Evolutionary conservation across 1,140 invertebrate genomes (phyloP), one percentile per base, ranked within the genome.

Genomic region (Vanessa atalanta): DNA sequence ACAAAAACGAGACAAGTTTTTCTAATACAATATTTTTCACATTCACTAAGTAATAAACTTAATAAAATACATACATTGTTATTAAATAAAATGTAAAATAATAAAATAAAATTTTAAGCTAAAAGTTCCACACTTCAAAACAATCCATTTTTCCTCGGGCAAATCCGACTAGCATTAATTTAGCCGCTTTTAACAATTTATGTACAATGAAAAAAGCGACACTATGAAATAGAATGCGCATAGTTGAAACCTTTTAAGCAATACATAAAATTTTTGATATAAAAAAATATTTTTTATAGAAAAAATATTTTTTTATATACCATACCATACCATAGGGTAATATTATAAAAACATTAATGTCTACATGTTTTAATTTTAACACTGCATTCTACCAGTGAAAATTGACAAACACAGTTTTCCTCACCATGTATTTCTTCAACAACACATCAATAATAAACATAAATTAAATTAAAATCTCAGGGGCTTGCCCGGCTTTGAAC

Each of bases 121-220:
- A 20, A 65, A 65, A 65, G 61, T 65, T 65, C n/a, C 43, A 65
- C 63, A 65, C 26, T 47, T 65, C 63, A 65, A 65, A 65, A 65
- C 63, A 65, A 65, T 47, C 63, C 63, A 65, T 65, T 65, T 65
- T 65, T 48, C 47, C 43, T 65, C 63, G 63, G 43, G 37, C 47
- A 65, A 65, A 65, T 65, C 63, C 63, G 37, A 65, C 63, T 65
- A 65, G 47, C 63, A 65, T 31, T 65, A 65, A 65, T 65, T 65
- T 65, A 20, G 63, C 63, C 63, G 63, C 63, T 65, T 48, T 65
- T 47, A 20, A 65, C 63, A 48, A 65, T 47, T 47, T 65, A 47
- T 65, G 16, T 65, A 23, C 16, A 23, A 47, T 47, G 47, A 47
- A 65, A 65, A 48, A 47, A 31, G 12, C 20, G 63, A 31, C 57